Base-by-base conservation (phyloP, 1,140 invertebrate genomes). In the Subanguina moxae region DNA sequence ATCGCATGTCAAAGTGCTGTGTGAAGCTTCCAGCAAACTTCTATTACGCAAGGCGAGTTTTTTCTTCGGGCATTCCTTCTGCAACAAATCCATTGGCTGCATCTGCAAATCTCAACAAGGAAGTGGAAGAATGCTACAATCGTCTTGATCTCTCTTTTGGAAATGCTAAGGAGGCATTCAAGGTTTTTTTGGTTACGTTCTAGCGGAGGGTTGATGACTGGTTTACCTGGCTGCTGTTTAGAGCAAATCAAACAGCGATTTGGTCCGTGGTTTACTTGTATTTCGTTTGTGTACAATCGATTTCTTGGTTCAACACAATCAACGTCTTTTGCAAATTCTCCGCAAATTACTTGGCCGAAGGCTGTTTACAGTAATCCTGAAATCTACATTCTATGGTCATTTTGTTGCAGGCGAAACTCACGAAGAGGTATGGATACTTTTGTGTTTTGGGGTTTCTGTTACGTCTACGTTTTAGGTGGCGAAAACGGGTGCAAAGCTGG, bases 371-470 rank as follows among this genome's bases (percentile, higher is more conserved):
- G 76, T 84, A n/a, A 71, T 94, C 45, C 95, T 97, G 91, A 93
- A 93, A 84, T 85, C 87, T 1, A 94, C 94, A 21, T 95, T 98
- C 85, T 99, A 97, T 84, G 94, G 94, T 13, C 95, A 98, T 84
- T 99, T 99, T 85, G 94, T 99, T 27, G 93, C 92, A 48, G 93
- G 93, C 19, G 91, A 94, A 84, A 90, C 93, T 84, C 90, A 91
- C 81, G 86, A 88, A 78, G 89, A 88, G 79, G 94, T 94, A 78
- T 19, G 23, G 3, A 21, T 7, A 52, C 15, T 25, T 52, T 52
- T 8, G 23, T 21, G 23, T 52, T 15, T 21, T 52, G n/a, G 23
- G 48, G n/a, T n/a, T 45, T 45, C 11, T 52, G 23, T 21, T 25
- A 52, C n/a, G 3, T 52, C 3, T 25, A 15, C 3, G 17, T 52